Base-by-base conservation (phyloP, 2,113 vertebrate genomes). In the Litocranius walleri region DNA sequence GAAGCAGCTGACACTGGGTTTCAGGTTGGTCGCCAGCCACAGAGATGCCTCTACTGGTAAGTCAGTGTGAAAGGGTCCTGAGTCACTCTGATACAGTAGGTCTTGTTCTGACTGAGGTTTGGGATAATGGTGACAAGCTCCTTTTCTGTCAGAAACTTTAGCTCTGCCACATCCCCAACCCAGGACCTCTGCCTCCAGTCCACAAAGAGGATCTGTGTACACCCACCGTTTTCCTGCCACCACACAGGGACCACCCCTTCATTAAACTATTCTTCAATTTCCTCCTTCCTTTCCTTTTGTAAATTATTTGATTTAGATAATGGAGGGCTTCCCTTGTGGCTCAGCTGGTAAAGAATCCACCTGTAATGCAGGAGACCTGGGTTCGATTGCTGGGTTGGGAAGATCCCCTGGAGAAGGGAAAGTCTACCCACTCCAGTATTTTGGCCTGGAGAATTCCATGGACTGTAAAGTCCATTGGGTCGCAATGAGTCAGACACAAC, bases 401-500 rank as follows among this genome's bases (percentile, higher is more conserved):
- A 36, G 19, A 71, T 36, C 64, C n/a, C 17, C n/a, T 23, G n/a
- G 64, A 36, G 19, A 36, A 71, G n/a, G 5, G 64, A 36, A 71
- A 36, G 64, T 19, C 19, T 36, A 71, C 19, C 64, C 17, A 67
- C 17, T 67, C 19, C 64, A 71, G 19, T 71, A 36, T 71, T 71
- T 36, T 36, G 64, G 64, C 64, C 64, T 71, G 19, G n/a, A 36
- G 64, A 71, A 71, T 12, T 71, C 33, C 64, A 71, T 71, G 17
- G 17, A 36, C 33, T 67, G 17, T 36, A 67, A 71, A 36, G 64
- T 36, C n/a, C n/a, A 36, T 1, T 36, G n/a, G 9, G n/a, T 71
- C 1, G 0, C 17, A 71, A 71, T 21, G 9, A 71, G 64, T 71
- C 9, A 10, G n/a, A 71, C 17, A 71, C 17, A 36, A 21, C 0